Conservation (phyloP, 2,113 vertebrate species). For the Struthio camelus region DNA sequence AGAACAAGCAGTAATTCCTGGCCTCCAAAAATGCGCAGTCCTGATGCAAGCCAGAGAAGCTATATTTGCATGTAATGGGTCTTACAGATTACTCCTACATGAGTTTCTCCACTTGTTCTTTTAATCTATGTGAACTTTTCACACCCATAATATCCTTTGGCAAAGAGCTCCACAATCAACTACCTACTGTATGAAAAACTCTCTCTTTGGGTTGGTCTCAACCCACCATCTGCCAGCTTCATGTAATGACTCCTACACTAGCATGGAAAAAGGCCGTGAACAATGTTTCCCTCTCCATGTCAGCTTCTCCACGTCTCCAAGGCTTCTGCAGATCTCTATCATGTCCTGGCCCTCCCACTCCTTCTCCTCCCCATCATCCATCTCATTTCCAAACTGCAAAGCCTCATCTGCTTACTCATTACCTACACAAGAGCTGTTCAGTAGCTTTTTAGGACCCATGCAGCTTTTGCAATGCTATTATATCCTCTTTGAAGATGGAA, state of each 20-base stretch:
- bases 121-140: not conserved
- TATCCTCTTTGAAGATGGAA: not conserved
- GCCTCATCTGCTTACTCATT: not conserved
- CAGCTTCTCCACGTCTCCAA: not conserved
- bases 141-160: not conserved
- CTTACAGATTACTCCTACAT: not conserved
- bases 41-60: not conserved
- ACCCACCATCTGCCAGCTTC: not conserved
- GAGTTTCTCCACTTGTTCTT: not conserved
- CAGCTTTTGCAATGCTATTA: not conserved
- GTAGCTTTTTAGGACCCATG: not conserved
- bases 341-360: not conserved
- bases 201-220: not conserved
- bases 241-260: too few relatives aligned
- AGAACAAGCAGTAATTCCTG: fast-evolving
- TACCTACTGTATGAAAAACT: too few relatives aligned
- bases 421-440: not conserved
- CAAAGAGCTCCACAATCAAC: not conserved
- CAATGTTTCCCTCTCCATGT: not conserved
- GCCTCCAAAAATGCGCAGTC: not conserved
- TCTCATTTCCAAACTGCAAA: not conserved
- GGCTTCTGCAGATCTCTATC: not conserved
- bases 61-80: not conserved
- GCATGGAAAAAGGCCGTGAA: too few relatives aligned
- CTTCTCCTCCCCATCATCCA: not conserved